These are phyloP conservation scores for Vulpes vulpes DNA, from an alignment of 2,113 vertebrate genomes.

Conservation along the genomic window DNA sequence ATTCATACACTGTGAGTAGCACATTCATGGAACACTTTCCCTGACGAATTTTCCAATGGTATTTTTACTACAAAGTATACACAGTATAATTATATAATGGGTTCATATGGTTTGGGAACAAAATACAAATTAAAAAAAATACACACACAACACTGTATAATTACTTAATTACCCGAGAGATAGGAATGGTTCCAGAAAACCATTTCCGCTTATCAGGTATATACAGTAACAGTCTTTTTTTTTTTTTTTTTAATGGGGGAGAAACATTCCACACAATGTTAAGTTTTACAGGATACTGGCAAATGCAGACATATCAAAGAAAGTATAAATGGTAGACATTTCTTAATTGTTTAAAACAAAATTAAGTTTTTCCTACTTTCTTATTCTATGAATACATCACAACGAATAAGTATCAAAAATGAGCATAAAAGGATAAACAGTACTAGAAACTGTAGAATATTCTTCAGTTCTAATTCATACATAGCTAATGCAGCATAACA, in stretches of 20 bases:
- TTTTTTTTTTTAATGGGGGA: conserved; percentile 34
- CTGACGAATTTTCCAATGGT: conserved; percentile 60
- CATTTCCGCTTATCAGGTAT: conserved; percentile 66
- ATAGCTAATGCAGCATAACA: conserved; percentile 39
- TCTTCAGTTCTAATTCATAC: conserved; percentile 1
- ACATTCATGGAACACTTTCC: conserved; percentile 28
- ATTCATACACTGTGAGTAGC: not conserved
- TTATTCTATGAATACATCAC: conserved; percentile 7
- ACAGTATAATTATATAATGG: conserved; percentile 67
- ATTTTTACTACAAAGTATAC: conserved; percentile 64
- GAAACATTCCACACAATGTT: conserved; percentile 59
- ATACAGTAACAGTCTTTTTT: conserved; percentile 5
- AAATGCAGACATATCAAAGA: conserved; percentile 68
- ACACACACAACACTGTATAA: conserved; percentile 33
- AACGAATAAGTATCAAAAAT: conserved; percentile 58
- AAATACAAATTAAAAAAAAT: conserved; percentile 70
- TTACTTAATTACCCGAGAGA: conserved; percentile 74
- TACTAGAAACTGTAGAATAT: conserved; percentile 12
- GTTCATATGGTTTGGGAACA: conserved; percentile 75
- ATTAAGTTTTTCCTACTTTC: conserved; percentile 52
- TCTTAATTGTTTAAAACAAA: conserved; percentile 63
- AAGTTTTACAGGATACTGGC: conserved; percentile 54
- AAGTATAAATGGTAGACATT: conserved; percentile 54
- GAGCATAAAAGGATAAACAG: conserved; percentile 57
- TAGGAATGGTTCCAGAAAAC: conserved; percentile 62